phyloP scores from a whole-genome alignment of 2,888 invertebrate species.

The Pterostichus niger region DNA sequence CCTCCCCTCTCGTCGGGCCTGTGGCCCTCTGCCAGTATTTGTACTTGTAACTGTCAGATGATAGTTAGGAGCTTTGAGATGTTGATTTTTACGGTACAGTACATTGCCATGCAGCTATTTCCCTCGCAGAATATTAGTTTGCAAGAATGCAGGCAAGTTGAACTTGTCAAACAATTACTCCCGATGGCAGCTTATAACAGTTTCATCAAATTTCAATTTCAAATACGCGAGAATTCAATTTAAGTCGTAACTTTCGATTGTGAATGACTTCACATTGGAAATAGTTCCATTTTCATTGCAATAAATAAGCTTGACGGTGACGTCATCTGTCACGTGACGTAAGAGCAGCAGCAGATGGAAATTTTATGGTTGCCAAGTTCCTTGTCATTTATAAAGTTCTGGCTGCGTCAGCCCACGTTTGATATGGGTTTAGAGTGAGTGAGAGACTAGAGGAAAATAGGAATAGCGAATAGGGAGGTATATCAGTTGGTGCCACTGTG shows the following conservation, averaged over 20 bases:
- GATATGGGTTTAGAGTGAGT: constrained; percentile 6
- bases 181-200: too few species aligned
- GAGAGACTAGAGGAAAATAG: background rate
- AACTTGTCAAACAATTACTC: too few species aligned
- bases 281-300: constrained; percentile 30
- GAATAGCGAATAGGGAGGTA: constrained; percentile 16
- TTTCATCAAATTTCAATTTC: background rate
- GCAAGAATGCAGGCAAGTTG: too few species aligned
- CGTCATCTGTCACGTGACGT: constrained; percentile 12
- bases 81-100: too few species aligned
- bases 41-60: too few species aligned
- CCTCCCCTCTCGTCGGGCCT: too few species aligned
- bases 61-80: too few species aligned
- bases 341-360: constrained; percentile 32
- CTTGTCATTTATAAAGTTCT: constrained; percentile 48
- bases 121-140: too few species aligned
- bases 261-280: constrained; percentile 13
- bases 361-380: constrained; percentile 32
- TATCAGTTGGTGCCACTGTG: constrained; percentile 21
- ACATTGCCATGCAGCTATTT: too few species aligned
- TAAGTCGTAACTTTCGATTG: too few species aligned
- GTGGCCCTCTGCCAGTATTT: too few species aligned
- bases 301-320: background rate
- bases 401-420: constrained; percentile 22
- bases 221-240: constrained; percentile 18